These are phyloP conservation scores for Sebastes hubbsi DNA, from an alignment of 2,797 vertebrate genomes.

Conservation along the genomic window DNA sequence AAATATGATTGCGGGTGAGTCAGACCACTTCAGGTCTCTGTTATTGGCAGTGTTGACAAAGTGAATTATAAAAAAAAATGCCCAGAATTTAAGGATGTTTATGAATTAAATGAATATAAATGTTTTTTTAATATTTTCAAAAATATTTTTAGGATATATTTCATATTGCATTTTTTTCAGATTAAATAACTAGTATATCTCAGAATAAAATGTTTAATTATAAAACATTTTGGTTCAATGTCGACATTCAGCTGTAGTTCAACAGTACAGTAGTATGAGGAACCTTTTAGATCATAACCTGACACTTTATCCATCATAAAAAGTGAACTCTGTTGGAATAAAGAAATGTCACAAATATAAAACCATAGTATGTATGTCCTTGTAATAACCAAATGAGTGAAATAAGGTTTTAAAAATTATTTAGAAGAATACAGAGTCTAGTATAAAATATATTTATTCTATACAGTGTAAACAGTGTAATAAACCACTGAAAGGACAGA, in stretches of 20 bases:
- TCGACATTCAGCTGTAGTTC: neutral
- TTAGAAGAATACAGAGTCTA: no score
- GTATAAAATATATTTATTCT: neutral
- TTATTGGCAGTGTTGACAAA: neutral
- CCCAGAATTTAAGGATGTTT: neutral
- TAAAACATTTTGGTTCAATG: neutral
- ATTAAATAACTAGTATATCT: neutral
- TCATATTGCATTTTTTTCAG: neutral
- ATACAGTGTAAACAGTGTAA: neutral
- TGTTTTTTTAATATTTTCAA: neutral
- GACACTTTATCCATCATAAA: neutral
- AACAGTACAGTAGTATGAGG: neutral
- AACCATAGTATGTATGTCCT: neutral
- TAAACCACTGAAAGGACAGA: neutral
- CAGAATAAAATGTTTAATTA: neutral
- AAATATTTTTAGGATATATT: neutral
- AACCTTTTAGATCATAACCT: neutral
- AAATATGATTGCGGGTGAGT: slow-evolving; percentile 64
- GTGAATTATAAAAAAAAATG: neutral
- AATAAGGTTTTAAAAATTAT: neutral
- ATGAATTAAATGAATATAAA: neutral
- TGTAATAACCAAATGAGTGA: neutral
- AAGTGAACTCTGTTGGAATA: neutral
- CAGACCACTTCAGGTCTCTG: neutral
- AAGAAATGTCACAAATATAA: neutral